Conservation (phyloP, 2,113 vertebrate species). For the Oceanodroma tethys region DNA sequence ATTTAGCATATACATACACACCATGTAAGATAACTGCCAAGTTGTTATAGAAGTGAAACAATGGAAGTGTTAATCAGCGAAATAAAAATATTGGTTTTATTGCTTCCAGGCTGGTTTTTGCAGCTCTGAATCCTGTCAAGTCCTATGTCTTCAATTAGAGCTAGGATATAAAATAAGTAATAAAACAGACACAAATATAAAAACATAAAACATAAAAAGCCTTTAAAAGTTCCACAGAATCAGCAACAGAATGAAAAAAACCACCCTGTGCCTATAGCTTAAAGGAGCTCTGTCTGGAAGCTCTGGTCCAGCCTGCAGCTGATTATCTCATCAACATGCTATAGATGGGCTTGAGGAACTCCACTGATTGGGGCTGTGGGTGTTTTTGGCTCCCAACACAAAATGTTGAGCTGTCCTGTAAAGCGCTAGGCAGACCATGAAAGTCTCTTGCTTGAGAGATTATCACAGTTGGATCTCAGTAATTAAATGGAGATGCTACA, state of each 20-base stretch:
- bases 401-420: not conserved
- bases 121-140: slow-evolving; percentile 1
- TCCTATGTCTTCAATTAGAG: slow-evolving; percentile 32
- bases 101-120: slow-evolving; percentile 3
- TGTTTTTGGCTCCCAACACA: not conserved
- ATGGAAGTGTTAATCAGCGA: slow-evolving; percentile 20
- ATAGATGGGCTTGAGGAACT: not conserved
- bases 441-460: not conserved
- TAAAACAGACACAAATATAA: slow-evolving; percentile 18
- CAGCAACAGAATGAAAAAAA: not conserved
- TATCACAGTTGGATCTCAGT: not conserved
- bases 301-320: not conserved
- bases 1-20: not conserved
- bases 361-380: not conserved
- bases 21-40: not conserved
- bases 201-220: not conserved
- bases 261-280: not conserved
- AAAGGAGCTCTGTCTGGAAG: not conserved
- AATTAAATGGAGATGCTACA: not conserved
- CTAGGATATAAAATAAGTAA: slow-evolving; percentile 15
- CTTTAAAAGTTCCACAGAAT: not conserved
- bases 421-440: not conserved
- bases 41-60: not conserved
- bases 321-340: not conserved
- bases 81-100: slow-evolving; percentile 20